Conservation (phyloP, 2,113 vertebrate genomes). For the Catagonus wagneri region DNA sequence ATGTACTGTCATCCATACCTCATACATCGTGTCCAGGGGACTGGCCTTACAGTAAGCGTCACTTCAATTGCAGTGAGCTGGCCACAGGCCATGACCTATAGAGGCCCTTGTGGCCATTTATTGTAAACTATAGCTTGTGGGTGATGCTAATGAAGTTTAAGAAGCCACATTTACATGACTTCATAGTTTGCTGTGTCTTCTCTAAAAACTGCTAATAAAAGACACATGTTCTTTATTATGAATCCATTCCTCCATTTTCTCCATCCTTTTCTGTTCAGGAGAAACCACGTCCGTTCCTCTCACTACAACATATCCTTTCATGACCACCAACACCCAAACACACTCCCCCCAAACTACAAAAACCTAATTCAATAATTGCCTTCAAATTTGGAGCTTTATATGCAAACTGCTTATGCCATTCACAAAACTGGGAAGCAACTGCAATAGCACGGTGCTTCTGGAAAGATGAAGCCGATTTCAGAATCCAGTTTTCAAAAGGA, state of each 20-base stretch:
- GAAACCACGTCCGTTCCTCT: slow-evolving; percentile 2
- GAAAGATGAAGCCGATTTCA: slow-evolving; percentile 68
- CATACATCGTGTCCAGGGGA: not conserved
- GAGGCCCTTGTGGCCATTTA: not conserved
- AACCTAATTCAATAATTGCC: slow-evolving; percentile 18
- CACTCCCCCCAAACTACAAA: not conserved
- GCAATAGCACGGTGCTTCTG: slow-evolving; percentile 26
- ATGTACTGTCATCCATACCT: not conserved
- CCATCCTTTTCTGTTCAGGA: not conserved
- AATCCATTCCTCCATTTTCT: not conserved
- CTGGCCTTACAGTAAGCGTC: not conserved
- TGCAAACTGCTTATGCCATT: slow-evolving; percentile 58
- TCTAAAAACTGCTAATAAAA: slow-evolving; percentile 34
- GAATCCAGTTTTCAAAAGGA: slow-evolving; percentile 71
- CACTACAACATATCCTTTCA: not conserved
- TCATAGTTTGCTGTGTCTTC: not conserved
- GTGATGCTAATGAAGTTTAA: slow-evolving; percentile 48
- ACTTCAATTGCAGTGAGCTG: not conserved
- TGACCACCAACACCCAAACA: slow-evolving; percentile 5
- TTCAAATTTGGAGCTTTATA: slow-evolving; percentile 35
- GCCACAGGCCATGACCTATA: not conserved
- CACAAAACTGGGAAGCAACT: slow-evolving; percentile 35
- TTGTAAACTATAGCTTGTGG: slow-evolving; percentile 5
- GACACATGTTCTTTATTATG: not conserved
- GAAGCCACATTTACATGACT: slow-evolving; percentile 53